Evolutionary conservation across 2,797 vertebrate genomes (phyloP), one percentile per base, ranked within the genome.

Genomic region (Lepus townsendii): DNA sequence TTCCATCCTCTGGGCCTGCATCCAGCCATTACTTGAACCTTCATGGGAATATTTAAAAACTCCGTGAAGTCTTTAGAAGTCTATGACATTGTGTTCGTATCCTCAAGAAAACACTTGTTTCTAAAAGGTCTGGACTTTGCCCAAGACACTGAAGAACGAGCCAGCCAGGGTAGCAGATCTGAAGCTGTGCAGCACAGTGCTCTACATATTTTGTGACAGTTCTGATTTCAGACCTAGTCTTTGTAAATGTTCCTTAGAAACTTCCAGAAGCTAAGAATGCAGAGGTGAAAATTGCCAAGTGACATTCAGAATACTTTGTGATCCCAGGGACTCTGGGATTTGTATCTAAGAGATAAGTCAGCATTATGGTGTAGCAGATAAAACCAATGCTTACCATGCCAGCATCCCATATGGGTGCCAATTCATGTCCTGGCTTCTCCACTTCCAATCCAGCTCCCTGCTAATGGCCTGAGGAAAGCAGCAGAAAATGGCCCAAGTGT

Each of bases 221-320:
- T 88, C 14, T 38, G 30, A 62, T 32, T 87, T 38, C 26, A 50
- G 66, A 52, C 35, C 50, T 91, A 1, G 12, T 63, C 24, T 88
- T 84, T 84, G 84, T 38, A 22, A 17, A 17, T 32, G 47, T 93
- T 89, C 35, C 80, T 95, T 86, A 63, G 68, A 80, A 89, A 75
- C 1, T 66, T 91, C 26, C 35, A 91, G 68, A 89, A 87, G 65
- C n/a, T 32, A 54, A 79, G 77, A 84, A 32, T 78, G 88, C 47
- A 60, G 7, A 6, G 60, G 42, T 79, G n/a, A 71, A 92, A 83
- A 72, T 66, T 82, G 4, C 68, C 80, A 88, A 73, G 32, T 84
- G 38, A 50, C 63, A 50, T 32, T 57, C 3, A 47, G 47, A 80
- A 54, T 83, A 27, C 35, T 75, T 26, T 27, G 12, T 57, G 38